Base-by-base conservation (phyloP, 2,113 vertebrate species). In the Pelobates fuscus region DNA sequence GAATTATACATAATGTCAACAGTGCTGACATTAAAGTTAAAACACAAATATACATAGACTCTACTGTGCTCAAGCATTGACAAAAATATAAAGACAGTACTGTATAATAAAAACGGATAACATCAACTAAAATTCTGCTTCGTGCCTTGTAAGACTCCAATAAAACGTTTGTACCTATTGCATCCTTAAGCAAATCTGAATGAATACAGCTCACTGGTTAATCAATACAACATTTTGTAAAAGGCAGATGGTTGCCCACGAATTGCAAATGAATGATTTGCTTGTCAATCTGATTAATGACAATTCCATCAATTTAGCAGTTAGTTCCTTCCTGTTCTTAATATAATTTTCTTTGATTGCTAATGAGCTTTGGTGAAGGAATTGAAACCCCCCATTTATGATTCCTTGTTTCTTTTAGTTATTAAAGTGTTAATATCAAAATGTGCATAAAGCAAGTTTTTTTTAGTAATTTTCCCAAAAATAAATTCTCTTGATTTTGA, bases 211-310 rank as follows among this genome's bases (percentile, higher is more conserved):
- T 76, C 55, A 41, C 15, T 75, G 71, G 62, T 75, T 76, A 67
- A 76, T 76, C 72, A 76, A 76, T 76, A 76, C 63, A 67, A 37
- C 41, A 55, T 76, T 76, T 76, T 76, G 72, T 76, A 76, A 76
- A 67, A 76, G 64, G 72, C 72, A 76, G 72, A 76, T 76, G 72
- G 62, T 76, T 76, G 63, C 52, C 71, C 55, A 15, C 64, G 72
- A 76, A 76, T 60, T 60, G 72, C 72, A 76, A 76, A 76, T 76
- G 72, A 76, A 67, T 76, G 72, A 76, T 76, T 76, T 76, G 72
- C 72, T 76, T 76, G 72, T 76, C 72, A 76, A 49, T 76, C 72
- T 76, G 72, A 76, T 76, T 76, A 76, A 76, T 76, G 72, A 43
- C 72, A 61, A 67, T 59, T 54, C 72, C 72, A 76, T 67, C 72